Conservation (phyloP, 2,888 invertebrate genomes). For the Chromoteleia sp. region DNA sequence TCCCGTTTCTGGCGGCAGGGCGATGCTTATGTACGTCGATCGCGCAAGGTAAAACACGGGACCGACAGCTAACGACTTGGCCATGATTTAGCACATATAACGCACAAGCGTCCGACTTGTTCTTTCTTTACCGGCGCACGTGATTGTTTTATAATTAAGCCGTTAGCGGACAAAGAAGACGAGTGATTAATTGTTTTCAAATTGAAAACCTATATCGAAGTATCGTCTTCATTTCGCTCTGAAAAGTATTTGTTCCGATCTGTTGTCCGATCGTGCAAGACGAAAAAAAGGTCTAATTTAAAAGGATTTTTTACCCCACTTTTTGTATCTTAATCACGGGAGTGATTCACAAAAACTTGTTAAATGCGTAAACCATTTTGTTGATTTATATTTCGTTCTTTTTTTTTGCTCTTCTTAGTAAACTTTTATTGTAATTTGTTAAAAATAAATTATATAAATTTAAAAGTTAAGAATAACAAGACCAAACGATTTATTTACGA, state of each 20-base stretch:
- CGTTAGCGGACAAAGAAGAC: slow-evolving; percentile 78
- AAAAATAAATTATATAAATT: neutral
- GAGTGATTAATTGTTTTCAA: slow-evolving; percentile 83
- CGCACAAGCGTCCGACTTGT: slow-evolving; percentile 72
- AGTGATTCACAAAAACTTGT: slow-evolving; percentile 28
- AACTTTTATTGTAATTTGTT: no score
- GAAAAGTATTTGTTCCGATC: slow-evolving; percentile 53
- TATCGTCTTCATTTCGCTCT: slow-evolving; percentile 78
- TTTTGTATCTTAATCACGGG: slow-evolving; percentile 26
- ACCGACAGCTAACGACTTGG: slow-evolving; percentile 83
- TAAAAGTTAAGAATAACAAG: neutral
- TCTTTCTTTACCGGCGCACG: slow-evolving; percentile 77
- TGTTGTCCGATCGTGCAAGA: slow-evolving; percentile 38
- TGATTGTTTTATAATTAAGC: slow-evolving; percentile 85
- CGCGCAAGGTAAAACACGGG: slow-evolving; percentile 70
- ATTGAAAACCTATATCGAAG: slow-evolving; percentile 82
- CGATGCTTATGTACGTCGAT: slow-evolving; percentile 38
- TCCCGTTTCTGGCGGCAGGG: slow-evolving; percentile 35
- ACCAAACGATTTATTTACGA: slow-evolving; percentile 17
- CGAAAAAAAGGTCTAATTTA: slow-evolving; percentile 24
- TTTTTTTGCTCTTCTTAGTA: neutral
- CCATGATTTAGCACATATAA: slow-evolving; percentile 84
- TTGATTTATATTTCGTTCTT: slow-evolving; percentile 2
- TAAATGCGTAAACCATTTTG: slow-evolving; percentile 11
- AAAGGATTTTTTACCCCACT: slow-evolving; percentile 41